Evolutionary conservation across 23 tunicate genomes (phyloP).

Genomic region (Clavelina lepadiformis): DNA sequence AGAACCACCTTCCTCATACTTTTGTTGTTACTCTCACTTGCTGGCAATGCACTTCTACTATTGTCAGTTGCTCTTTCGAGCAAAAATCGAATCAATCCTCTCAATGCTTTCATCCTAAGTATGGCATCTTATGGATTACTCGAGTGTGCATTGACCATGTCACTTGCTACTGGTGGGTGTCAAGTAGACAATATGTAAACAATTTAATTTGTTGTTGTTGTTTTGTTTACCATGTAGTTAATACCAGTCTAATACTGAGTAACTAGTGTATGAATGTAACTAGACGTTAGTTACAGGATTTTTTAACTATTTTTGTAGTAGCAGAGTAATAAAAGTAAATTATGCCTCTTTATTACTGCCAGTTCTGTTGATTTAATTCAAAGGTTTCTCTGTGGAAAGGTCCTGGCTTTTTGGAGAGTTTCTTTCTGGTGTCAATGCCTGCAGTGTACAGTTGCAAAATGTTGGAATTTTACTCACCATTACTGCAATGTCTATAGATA

Average conservation of each 20-base stretch:
- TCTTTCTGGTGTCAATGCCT: slow-evolving; percentile 68
- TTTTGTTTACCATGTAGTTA: neutral
- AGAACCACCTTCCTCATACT: slow-evolving; percentile 33
- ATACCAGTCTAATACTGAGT: neutral
- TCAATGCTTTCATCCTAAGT: slow-evolving; percentile 70
- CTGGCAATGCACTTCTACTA: slow-evolving; percentile 67
- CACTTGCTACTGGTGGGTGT: slow-evolving; percentile 61
- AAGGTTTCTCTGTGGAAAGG: slow-evolving; percentile 81
- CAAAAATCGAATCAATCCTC: slow-evolving; percentile 36
- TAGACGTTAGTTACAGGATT: no score
- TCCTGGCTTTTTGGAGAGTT: slow-evolving; percentile 72
- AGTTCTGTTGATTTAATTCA: neutral
- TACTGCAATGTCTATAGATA: no score
- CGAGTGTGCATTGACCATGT: slow-evolving; percentile 83
- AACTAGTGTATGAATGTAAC: no score
- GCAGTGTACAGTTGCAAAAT: slow-evolving; percentile 53
- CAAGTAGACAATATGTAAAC: neutral
- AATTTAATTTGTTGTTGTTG: neutral
- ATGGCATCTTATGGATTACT: slow-evolving; percentile 69
- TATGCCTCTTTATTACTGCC: no score
- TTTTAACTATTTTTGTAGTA: no score
- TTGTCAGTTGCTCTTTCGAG: slow-evolving; percentile 49
- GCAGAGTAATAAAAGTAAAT: no score
- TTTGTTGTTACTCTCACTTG: slow-evolving; percentile 49
- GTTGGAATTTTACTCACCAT: no score